Evolutionary conservation across 2,888 invertebrate species (phyloP).

Genomic region (Chrysolina americana): DNA sequence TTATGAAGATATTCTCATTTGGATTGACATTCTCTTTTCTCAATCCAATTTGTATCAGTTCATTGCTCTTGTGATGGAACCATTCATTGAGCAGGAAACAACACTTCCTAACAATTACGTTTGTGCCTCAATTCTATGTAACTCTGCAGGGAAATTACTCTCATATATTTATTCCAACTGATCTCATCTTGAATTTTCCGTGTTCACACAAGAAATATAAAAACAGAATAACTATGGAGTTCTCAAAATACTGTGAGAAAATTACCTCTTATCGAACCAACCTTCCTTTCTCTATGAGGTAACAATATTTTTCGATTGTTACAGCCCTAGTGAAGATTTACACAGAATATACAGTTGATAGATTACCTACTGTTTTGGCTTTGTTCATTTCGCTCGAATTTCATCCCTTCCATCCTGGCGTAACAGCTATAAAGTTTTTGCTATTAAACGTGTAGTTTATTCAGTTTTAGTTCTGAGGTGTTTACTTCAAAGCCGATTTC

Average conservation of each 20-base stretch:
- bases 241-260: neutral
- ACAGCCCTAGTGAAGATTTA: neutral
- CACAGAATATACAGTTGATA: neutral
- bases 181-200: neutral
- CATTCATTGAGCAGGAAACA: neutral
- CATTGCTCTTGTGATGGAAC: neutral
- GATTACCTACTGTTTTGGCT: neutral
- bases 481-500: slow-evolving; percentile 21
- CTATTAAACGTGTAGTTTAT: slow-evolving; percentile 26
- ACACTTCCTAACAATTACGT: neutral
- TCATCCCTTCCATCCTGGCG: slow-evolving; percentile 8
- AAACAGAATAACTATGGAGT: neutral
- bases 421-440: slow-evolving; percentile 27
- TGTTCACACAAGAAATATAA: neutral
- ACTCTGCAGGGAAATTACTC: neutral
- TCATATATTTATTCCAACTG: neutral
- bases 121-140: neutral
- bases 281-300: too few relatives aligned
- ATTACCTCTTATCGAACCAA: neutral
- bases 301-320: neutral
- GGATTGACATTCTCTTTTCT: too few relatives aligned
- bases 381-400: slow-evolving; percentile 21
- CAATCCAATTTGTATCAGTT: too few relatives aligned
- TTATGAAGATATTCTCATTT: too few relatives aligned
- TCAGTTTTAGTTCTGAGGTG: slow-evolving; percentile 27